Evolutionary conservation across 1,140 invertebrate species (phyloP).

Genomic region (Drosophila rufa): DNA sequence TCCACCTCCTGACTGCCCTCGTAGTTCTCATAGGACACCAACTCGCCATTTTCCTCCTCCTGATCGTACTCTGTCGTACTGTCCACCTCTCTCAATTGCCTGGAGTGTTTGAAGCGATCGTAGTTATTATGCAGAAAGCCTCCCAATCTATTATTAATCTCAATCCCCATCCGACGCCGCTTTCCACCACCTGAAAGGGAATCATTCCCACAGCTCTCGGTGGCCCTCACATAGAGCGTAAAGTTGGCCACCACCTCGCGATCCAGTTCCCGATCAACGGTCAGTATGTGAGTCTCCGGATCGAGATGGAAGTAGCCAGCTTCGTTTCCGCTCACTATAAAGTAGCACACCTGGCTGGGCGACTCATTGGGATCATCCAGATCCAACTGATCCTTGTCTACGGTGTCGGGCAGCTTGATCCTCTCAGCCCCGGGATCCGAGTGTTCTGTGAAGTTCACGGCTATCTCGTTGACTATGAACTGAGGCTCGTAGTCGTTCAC

Average conservation of each 20-base stretch:
- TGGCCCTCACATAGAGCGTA: constrained; percentile 91
- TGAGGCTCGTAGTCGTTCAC: constrained; percentile 95
- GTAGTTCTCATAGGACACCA: constrained; percentile 53
- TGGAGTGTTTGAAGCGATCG: constrained; percentile 73
- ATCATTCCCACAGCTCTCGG: constrained; percentile 90
- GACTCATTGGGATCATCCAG: constrained; percentile 92
- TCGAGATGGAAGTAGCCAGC: constrained; percentile 91
- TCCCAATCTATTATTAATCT: constrained; percentile 23
- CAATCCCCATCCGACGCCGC: constrained; percentile 14
- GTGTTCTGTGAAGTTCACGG: constrained; percentile 94
- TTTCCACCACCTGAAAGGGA: background rate
- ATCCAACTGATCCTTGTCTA: constrained; percentile 94
- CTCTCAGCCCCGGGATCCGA: constrained; percentile 88
- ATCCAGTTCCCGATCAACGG: constrained; percentile 88
- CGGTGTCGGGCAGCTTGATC: constrained; percentile 91
- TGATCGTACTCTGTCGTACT: constrained; percentile 34
- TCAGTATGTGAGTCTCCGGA: constrained; percentile 88
- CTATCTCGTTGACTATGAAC: constrained; percentile 91
- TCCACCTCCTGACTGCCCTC: constrained; percentile 9
- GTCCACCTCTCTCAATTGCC: constrained; percentile 52
- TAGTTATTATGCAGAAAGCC: constrained; percentile 41
- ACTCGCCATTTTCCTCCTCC: constrained; percentile 22
- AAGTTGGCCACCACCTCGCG: constrained; percentile 91
- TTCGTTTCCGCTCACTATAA: constrained; percentile 93
- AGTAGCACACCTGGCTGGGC: constrained; percentile 93